These are phyloP conservation scores for Neomonachus schauinslandi DNA, from an alignment of 2,113 vertebrate species.

Conservation along the genomic window DNA sequence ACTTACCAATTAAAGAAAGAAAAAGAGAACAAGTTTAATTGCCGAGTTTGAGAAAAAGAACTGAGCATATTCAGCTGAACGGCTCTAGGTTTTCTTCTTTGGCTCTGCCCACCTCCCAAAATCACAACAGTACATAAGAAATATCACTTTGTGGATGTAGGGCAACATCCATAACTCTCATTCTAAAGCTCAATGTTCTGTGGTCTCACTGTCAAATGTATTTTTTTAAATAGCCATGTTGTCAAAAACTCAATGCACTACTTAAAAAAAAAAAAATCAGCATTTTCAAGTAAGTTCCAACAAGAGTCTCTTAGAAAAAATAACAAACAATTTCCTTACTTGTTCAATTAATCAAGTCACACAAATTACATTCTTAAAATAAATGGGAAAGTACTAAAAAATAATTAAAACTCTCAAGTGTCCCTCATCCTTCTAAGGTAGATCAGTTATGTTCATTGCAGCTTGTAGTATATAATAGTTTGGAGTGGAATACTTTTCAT, in stretches of 20 bases:
- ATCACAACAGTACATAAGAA: not conserved
- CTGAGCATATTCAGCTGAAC: not conserved
- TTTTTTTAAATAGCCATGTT: constrained; percentile 33
- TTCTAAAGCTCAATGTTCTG: not conserved
- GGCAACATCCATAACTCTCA: not conserved
- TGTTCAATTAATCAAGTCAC: constrained; percentile 58
- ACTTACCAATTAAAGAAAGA: not conserved
- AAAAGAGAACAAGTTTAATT: not conserved
- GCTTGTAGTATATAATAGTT: not conserved
- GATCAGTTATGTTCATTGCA: constrained; percentile 45
- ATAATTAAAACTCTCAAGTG: constrained; percentile 42
- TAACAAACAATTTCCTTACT: constrained; percentile 36
- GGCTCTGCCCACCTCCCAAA: not conserved
- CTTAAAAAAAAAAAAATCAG: not conserved
- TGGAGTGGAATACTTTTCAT: constrained; percentile 51
- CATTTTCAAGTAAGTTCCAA: constrained; percentile 47
- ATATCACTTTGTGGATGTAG: not conserved
- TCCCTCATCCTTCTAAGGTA: constrained; percentile 42
- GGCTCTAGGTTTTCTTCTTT: not conserved
- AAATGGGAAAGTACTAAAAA: constrained; percentile 51
- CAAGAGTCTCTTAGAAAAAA: not conserved
- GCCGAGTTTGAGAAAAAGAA: not conserved
- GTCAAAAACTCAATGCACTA: constrained; percentile 9
- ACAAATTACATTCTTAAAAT: constrained; percentile 64
- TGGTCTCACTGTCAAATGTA: constrained; percentile 15